Percentiles rank a stretch among this genome's conserved stretches.
These are phyloP conservation scores for Gymnobelideus leadbeateri DNA, from an alignment of 2,113 vertebrate species.

Conservation along the genomic window DNA sequence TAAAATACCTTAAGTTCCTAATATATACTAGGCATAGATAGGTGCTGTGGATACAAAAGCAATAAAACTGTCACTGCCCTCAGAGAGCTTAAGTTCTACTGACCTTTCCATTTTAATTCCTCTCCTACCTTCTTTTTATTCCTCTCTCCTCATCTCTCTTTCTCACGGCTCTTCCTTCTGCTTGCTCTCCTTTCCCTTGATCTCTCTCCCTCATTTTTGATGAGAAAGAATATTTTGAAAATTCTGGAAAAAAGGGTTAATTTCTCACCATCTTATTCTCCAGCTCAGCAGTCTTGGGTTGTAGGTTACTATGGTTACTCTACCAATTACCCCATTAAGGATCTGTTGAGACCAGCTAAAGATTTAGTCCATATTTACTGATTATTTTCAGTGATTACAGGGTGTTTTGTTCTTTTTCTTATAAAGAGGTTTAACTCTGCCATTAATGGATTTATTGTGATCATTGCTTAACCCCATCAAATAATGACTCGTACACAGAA, in stretches of 20 bases:
- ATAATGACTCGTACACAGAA: slow-evolving; percentile 30
- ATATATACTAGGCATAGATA: neutral
- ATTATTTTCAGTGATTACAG: slow-evolving; percentile 48
- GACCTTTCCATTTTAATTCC: neutral
- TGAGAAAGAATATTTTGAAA: slow-evolving; percentile 28
- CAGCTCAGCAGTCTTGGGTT: slow-evolving; percentile 37
- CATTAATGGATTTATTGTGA: slow-evolving; percentile 50
- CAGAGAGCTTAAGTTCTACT: neutral
- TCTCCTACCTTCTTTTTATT: neutral
- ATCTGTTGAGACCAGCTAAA: slow-evolving; percentile 50
- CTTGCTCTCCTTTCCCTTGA: neutral
- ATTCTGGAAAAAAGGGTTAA: slow-evolving; percentile 37
- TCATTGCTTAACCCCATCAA: slow-evolving; percentile 59
- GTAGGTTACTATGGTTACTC: neutral
- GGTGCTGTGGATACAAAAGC: neutral
- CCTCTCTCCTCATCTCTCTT: neutral
- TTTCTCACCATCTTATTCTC: slow-evolving; percentile 13
- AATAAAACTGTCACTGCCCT: neutral
- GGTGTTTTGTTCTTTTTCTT: slow-evolving; percentile 67
- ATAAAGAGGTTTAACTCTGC: slow-evolving; percentile 26
- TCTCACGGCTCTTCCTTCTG: neutral
- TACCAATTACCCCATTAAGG: slow-evolving; percentile 2
- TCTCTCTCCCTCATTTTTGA: neutral
- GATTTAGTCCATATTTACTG: slow-evolving; percentile 63
- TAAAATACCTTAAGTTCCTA: neutral